Conservation (phyloP, 2,888 invertebrate species). For the Tortricodes alternella region DNA sequence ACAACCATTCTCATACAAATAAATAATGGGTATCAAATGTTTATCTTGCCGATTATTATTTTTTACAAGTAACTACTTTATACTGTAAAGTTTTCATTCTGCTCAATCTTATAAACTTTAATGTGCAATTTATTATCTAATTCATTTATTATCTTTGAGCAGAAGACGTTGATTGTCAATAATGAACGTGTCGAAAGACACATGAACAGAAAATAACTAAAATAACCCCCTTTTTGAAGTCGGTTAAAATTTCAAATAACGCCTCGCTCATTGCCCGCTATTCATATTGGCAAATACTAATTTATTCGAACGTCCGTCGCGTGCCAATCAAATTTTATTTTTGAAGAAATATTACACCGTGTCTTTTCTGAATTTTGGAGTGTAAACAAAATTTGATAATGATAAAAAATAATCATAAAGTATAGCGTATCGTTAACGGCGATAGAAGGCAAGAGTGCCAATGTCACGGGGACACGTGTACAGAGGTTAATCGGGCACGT, state of each 20-base stretch:
- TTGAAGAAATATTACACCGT: too few species aligned
- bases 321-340: constrained; percentile 6
- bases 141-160: constrained; percentile 3
- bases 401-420: too few species aligned
- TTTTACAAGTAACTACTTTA: constrained; percentile 1
- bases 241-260: constrained; percentile 39
- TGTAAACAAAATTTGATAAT: too few species aligned
- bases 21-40: constrained; percentile 23
- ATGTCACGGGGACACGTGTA: neutral
- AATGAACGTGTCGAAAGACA: constrained; percentile 15
- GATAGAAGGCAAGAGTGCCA: too few species aligned
- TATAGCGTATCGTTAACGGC: too few species aligned
- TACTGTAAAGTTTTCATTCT: constrained; percentile 10
- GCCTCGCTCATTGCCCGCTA: constrained; percentile 47
- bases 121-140: neutral
- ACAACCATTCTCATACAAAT: constrained; percentile 9
- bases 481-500: neutral
- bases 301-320: constrained; percentile 34
- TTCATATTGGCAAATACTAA: constrained; percentile 62
- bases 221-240: too few species aligned
- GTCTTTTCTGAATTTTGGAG: too few species aligned
- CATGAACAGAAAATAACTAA: constrained; percentile 12
- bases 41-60: constrained; percentile 5
- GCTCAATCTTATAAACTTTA: neutral
- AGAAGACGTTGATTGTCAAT: constrained; percentile 8